Percentiles rank a stretch among this genome's conserved stretches.
These are phyloP conservation scores for Epinotia nisella DNA, from an alignment of 2,888 invertebrate genomes.

Conservation along the genomic window DNA sequence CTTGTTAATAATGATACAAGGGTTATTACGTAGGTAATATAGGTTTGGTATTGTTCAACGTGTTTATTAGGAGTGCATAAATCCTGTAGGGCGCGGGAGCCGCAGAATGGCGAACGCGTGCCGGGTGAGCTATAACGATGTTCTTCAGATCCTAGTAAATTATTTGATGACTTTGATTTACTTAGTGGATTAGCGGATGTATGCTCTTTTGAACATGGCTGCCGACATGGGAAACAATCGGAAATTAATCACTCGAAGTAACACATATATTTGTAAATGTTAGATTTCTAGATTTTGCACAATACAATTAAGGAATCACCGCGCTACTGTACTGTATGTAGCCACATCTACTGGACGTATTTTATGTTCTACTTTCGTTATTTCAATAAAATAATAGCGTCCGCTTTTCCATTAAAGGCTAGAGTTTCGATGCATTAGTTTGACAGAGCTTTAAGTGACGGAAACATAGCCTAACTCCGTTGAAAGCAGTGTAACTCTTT, in stretches of 20 bases:
- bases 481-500: too few relatives aligned
- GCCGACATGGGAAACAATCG: neutral
- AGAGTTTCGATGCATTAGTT: too few relatives aligned
- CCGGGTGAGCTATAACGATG: slow-evolving; percentile 72
- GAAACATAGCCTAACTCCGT: too few relatives aligned
- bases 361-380: too few relatives aligned
- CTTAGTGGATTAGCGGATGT: slow-evolving; percentile 65
- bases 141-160: slow-evolving; percentile 71
- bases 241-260: neutral
- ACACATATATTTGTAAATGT: too few relatives aligned
- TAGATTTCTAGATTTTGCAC: too few relatives aligned
- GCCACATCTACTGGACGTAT: too few relatives aligned
- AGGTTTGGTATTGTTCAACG: slow-evolving; percentile 60
- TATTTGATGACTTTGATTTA: slow-evolving; percentile 77
- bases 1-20: neutral
- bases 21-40: neutral
- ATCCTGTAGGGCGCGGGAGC: slow-evolving; percentile 60
- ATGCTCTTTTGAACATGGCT: slow-evolving; percentile 14
- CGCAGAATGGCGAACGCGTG: slow-evolving; percentile 78
- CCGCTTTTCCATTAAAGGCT: too few relatives aligned
- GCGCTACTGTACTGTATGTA: too few relatives aligned
- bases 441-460: too few relatives aligned
- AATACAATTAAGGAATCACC: too few relatives aligned
- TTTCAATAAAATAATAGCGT: too few relatives aligned
- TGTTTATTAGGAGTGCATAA: slow-evolving; percentile 80